These are phyloP conservation scores for Tanypteryx hageni DNA, from an alignment of 2,888 invertebrate genomes.

Conservation along the genomic window DNA sequence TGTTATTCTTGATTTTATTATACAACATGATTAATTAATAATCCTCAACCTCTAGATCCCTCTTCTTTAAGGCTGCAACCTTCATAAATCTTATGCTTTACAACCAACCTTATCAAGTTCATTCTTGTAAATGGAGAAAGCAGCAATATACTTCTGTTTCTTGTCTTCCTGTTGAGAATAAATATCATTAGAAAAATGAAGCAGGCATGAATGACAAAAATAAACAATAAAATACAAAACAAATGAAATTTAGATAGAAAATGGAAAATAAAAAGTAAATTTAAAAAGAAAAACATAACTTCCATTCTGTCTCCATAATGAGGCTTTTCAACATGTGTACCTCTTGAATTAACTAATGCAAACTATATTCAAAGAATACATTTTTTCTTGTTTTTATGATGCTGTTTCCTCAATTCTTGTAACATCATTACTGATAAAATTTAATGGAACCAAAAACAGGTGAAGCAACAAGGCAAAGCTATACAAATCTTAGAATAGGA, in stretches of 20 bases:
- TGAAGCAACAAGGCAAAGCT: no score
- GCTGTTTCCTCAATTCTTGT: no score
- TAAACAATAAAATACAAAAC: conserved; percentile 51
- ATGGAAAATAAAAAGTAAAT: conserved; percentile 45
- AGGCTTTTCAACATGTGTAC: no score
- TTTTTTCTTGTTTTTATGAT: no score
- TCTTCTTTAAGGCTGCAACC: not conserved
- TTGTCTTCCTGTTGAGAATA: conserved; percentile 75
- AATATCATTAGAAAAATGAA: conserved; percentile 70
- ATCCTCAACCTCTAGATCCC: no score
- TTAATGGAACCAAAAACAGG: no score
- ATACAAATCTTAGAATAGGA: no score
- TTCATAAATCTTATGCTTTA: conserved; percentile 26
- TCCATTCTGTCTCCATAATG: not conserved
- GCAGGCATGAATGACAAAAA: conserved; percentile 45
- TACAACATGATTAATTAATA: no score
- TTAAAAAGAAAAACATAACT: conserved; percentile 47
- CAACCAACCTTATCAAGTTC: conserved; percentile 74
- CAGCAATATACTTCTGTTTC: conserved; percentile 75
- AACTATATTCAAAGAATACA: no score
- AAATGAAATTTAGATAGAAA: conserved; percentile 61
- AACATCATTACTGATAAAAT: no score
- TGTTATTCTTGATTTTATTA: no score
- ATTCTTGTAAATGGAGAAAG: conserved; percentile 75
- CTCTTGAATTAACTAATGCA: no score